phyloP scores from a whole-genome alignment of 2,797 vertebrate genomes.

The Acrossocheilus wenchowensis region DNA sequence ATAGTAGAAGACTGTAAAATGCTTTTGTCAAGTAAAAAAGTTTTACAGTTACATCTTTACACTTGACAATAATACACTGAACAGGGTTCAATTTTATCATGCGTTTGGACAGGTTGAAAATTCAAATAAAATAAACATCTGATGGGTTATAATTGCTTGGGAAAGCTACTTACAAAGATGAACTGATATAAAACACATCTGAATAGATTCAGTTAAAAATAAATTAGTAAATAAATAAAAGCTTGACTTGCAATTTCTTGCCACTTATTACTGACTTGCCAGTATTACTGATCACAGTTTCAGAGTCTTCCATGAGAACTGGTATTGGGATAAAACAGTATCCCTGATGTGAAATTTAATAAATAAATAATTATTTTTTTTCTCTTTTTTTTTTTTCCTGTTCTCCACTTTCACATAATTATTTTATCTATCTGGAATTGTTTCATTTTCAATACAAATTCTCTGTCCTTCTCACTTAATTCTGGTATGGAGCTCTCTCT shows the following conservation, averaged over 20 bases:
- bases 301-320: neutral
- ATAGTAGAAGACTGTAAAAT: neutral
- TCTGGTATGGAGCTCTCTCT: neutral
- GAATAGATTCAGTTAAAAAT: neutral
- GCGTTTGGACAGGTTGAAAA: neutral
- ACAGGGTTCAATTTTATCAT: neutral
- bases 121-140: neutral
- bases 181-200: neutral
- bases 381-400: no score
- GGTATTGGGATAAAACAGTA: neutral
- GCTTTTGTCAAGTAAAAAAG: neutral
- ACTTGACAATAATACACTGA: neutral
- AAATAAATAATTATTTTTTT: neutral
- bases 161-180: neutral
- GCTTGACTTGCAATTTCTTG: neutral
- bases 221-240: neutral
- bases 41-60: neutral
- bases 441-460: neutral
- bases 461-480: neutral
- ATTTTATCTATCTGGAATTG: neutral
- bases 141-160: neutral
- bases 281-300: constrained; percentile 1
- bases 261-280: neutral
- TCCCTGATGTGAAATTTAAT: neutral
- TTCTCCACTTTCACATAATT: no score